Base-by-base conservation (phyloP, 2,113 vertebrate genomes). In the Hymenochirus boettgeri region DNA sequence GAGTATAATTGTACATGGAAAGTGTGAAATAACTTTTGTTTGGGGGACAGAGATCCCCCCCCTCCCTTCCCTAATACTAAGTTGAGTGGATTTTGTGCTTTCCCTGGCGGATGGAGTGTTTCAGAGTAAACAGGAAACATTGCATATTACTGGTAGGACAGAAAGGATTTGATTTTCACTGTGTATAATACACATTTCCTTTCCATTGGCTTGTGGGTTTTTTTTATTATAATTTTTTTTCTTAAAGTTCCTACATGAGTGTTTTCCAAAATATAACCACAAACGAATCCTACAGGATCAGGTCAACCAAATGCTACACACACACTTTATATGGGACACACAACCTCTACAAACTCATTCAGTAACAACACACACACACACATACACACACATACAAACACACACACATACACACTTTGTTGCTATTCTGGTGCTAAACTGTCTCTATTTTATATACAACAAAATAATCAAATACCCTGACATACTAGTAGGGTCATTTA, bases 111-210 rank as follows among this genome's bases (percentile, higher is more conserved):
- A 66, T 66, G 90, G 92, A 92, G 79, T 87, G 81, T 73, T 82
- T 78, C 72, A 78, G 77, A 88, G 84, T 91, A 91, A 97, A 95
- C 92, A 96, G 93, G 92, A 96, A 95, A 88, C 71, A 50, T 66
- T 82, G 86, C 76, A 69, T 84, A 85, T 84, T 82, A 79, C 78
- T 78, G 72, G 56, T 74, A 72, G 80, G 80, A 79, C 78, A 76
- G 74, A 78, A 57, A 76, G 76, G 47, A 75, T 76, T 83, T 81
- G 75, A 75, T 76, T 83, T 81, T 76, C 74, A 71, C 86, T 78
- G 82, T 73, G 85, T 91, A 92, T 84, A 51, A 88, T 84, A 87
- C 86, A 74, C 10, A 72, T 84, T 83, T 91, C 89, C 85, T 89
- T 77, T 62, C 76, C 79, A 76, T 81, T 31, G 4, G 39, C 13